Evolutionary conservation across 2,113 vertebrate genomes (phyloP), one percentile per base, ranked within the genome.

Genomic region (Progne subis): DNA sequence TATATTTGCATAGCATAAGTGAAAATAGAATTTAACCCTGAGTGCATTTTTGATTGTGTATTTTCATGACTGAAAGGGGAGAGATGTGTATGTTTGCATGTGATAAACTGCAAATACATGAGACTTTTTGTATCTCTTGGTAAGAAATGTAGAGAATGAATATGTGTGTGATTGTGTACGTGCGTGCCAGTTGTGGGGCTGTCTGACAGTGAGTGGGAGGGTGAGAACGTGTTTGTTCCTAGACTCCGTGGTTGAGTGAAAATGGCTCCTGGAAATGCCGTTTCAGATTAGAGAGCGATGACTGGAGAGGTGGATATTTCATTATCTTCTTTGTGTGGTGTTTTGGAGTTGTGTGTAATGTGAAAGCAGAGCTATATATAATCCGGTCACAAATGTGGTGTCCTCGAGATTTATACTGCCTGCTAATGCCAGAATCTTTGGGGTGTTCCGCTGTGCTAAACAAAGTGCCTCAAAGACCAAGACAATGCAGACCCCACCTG

Each of bases 351-450:
- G 87, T 41, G 59, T 41, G 97, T 92, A 96, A 96, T 96, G 87
- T 96, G 97, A 98, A 97, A 93, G 88, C 88, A 79, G 84, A 91
- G 96, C 97, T 97, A 98, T 98, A 98, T 98, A 98, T 98, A 98
- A 98, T 96, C 97, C 44, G 59, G 97, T 97, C 97, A 96, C 96
- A 98, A 97, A 96, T 96, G 96, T 88, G 92, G 88, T 91, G 64
- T 95, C 96, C 90, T 91, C n/a, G 20, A 97, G 97, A 97, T 96
- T 97, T 95, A 97, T 83, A 90, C 91, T 41, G 82, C 80, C 68
- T 93, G 94, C 92, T 94, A 88, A 96, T 93, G 96, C 94, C 91
- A 96, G 86, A 93, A 95, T 95, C 95, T 96, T 59, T 26, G 65
- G 95, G 91, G 90, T 71, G 72, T 91, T 94, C 91, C 46, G 75